These are phyloP conservation scores for Callorhinus ursinus DNA, from an alignment of 2,113 vertebrate genomes.

Conservation along the genomic window DNA sequence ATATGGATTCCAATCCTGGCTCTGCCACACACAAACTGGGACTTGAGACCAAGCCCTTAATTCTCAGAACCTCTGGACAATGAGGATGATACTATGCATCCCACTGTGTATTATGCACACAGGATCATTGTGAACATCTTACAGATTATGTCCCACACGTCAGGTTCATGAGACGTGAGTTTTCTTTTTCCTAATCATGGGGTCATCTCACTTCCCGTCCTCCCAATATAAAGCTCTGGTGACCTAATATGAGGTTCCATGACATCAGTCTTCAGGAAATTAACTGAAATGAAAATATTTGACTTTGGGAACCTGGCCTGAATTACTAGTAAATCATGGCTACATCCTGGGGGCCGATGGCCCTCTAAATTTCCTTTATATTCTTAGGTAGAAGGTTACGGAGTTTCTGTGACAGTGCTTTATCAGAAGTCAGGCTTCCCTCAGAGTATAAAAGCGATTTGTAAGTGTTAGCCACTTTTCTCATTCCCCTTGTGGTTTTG, in stretches of 20 bases:
- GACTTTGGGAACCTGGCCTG: background rate
- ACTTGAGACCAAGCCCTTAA: background rate
- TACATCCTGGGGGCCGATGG: background rate
- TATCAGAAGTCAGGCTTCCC: background rate
- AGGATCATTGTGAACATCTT: background rate
- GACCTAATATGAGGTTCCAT: background rate
- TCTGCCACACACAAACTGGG: background rate
- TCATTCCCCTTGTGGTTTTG: background rate
- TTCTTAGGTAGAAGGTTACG: background rate
- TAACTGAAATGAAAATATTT: background rate
- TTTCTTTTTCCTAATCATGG: background rate
- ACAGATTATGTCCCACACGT: rapidly evolving
- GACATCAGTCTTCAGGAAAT: conserved; percentile 3
- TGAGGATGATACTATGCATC: background rate
- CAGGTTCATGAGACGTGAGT: background rate
- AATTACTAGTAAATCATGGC: background rate
- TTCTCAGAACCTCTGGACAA: background rate
- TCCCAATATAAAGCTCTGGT: background rate
- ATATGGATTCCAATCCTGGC: background rate
- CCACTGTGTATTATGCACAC: background rate
- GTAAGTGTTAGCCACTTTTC: background rate
- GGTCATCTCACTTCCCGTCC: background rate
- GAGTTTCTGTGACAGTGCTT: background rate
- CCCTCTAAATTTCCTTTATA: background rate
- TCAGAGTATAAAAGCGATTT: background rate